Conservation (phyloP, 2,113 vertebrate genomes). For the Clupea harengus region DNA sequence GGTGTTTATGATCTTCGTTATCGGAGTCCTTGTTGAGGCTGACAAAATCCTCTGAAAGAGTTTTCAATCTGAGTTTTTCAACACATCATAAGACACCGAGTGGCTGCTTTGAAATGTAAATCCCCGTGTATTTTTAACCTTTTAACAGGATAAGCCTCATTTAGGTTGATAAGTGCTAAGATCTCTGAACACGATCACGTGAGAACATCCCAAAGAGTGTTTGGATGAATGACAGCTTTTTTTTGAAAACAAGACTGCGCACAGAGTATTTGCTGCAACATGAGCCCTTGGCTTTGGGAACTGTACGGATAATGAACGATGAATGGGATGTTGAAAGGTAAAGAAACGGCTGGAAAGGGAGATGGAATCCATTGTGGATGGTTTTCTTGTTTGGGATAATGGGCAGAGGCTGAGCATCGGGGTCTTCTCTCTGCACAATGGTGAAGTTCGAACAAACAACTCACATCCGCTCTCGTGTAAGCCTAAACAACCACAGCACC, state of each 20-base stretch:
- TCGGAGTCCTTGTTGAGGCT: not conserved
- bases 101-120: constrained; percentile 6
- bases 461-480: not conserved
- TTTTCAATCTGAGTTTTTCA: too few species aligned
- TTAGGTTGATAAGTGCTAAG: not conserved
- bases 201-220: constrained; percentile 14
- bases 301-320: constrained; percentile 42
- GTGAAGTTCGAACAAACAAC: constrained; percentile 26
- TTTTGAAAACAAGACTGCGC: constrained; percentile 23
- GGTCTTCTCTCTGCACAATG: constrained; percentile 22
- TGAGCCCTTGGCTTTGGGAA: constrained; percentile 37
- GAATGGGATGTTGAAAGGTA: constrained; percentile 39
- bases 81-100: not conserved
- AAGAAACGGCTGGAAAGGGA: constrained; percentile 24
- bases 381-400: constrained; percentile 28
- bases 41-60: not conserved
- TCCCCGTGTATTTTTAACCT: not conserved
- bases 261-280: constrained; percentile 34
- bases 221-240: constrained; percentile 29
- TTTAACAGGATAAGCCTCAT: constrained; percentile 27
- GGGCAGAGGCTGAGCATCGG: not conserved
- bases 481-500: not conserved
- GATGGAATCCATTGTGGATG: constrained; percentile 24
- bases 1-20: not conserved
- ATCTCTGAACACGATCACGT: constrained; percentile 30